Percentiles rank a stretch among this genome's conserved stretches.
Evolutionary conservation across 1,140 invertebrate genomes (phyloP).

Genomic region (Drosophila orena): DNA sequence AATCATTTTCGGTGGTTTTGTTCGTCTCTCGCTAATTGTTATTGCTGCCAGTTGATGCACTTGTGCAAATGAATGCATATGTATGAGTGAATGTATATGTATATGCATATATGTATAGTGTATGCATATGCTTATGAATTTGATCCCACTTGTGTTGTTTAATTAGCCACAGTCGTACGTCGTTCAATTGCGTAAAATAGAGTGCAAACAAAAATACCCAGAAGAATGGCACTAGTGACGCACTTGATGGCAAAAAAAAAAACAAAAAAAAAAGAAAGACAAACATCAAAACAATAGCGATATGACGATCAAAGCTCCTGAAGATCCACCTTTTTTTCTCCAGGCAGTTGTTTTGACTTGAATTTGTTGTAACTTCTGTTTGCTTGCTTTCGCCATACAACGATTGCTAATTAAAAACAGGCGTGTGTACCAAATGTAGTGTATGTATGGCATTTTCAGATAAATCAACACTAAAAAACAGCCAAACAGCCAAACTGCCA

Average conservation of each 20-base stretch:
- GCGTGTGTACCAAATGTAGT: conserved; percentile 1
- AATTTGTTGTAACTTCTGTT: neutral
- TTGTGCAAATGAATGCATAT: conserved; percentile 51
- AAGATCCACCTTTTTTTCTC: neutral
- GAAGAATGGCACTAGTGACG: conserved; percentile 28
- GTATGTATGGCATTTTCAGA: neutral
- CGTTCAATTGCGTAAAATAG: conserved; percentile 51
- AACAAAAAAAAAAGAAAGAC: no score
- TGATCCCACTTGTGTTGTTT: conserved; percentile 22
- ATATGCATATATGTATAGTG: no score
- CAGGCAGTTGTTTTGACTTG: conserved; percentile 18
- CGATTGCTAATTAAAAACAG: conserved; percentile 22
- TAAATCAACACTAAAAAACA: conserved; percentile 14
- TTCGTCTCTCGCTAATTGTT: conserved; percentile 20
- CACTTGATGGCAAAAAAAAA: no score
- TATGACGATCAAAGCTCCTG: neutral
- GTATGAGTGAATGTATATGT: no score
- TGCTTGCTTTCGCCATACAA: conserved; percentile 7
- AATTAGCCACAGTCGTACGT: conserved; percentile 28
- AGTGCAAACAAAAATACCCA: conserved; percentile 35
- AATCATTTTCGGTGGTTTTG: conserved; percentile 33
- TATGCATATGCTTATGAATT: conserved; percentile 11
- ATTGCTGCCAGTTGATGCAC: conserved; percentile 28
- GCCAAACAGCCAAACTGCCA: no score
- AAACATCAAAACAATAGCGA: no score